phyloP scores from a whole-genome alignment of 2,113 vertebrate genomes.

The Leiothrix lutea region DNA sequence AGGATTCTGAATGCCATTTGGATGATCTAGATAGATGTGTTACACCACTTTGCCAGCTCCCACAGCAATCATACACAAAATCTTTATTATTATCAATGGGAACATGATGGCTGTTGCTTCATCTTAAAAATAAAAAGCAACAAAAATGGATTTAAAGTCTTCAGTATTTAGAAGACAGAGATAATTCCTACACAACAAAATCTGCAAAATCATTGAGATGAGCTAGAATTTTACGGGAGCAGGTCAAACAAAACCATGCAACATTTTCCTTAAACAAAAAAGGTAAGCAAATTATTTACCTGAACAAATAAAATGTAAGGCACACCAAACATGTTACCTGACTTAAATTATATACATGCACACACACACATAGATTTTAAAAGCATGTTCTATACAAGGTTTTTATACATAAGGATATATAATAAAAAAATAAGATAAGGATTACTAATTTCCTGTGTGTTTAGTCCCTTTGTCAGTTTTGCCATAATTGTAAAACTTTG shows the following conservation, averaged over 20 bases:
- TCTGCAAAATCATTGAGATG: background rate
- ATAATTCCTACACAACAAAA: background rate
- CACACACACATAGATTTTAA: background rate
- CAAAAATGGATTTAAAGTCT: background rate
- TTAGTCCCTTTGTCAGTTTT: background rate
- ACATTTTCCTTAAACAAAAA: background rate
- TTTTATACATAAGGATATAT: background rate
- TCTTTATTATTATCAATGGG: background rate
- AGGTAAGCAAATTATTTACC: conserved; percentile 4
- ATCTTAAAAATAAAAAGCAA: background rate
- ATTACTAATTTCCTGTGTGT: background rate
- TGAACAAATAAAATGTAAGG: background rate
- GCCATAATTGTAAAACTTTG: background rate
- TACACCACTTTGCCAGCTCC: background rate
- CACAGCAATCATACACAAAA: background rate
- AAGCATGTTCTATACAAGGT: background rate
- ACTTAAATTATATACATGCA: background rate
- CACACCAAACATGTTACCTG: background rate
- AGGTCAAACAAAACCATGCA: background rate
- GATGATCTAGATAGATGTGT: background rate
- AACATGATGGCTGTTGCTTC: background rate
- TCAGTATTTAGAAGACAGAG: background rate
- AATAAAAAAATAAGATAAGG: background rate
- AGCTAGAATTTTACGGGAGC: background rate
- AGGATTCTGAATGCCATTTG: background rate